Conservation (phyloP, 1,140 invertebrate genomes). For the Eurosta solidaginis region DNA sequence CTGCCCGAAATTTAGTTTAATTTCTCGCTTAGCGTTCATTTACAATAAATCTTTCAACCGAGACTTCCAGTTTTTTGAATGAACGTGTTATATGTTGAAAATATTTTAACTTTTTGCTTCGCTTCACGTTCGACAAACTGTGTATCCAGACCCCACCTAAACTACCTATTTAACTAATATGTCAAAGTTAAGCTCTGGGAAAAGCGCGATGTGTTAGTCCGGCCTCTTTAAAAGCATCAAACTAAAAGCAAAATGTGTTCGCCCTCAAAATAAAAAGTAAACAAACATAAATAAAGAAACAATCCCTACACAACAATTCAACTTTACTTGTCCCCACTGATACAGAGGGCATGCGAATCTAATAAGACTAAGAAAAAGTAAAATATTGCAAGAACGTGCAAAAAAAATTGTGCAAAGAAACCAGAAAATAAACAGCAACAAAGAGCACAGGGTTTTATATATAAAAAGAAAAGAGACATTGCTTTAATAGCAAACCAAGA, state of each 20-base stretch:
- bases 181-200: too few relatives aligned
- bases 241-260: not conserved
- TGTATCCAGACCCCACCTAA: too few relatives aligned
- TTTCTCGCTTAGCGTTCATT: not conserved
- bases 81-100: too few relatives aligned
- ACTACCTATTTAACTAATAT: too few relatives aligned
- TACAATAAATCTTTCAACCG: too few relatives aligned
- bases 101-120: too few relatives aligned
- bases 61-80: too few relatives aligned
- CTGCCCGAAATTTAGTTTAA: not conserved
- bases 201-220: too few relatives aligned
- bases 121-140: too few relatives aligned
- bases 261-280: not conserved
- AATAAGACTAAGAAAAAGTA: not conserved
- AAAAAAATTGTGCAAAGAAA: not conserved
- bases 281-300: not conserved
- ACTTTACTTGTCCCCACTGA: slow-evolving; percentile 1
- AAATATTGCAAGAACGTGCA: slow-evolving; percentile 5
- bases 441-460: not conserved
- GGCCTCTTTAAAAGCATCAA: not conserved
- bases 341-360: not conserved
- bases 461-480: too few relatives aligned
- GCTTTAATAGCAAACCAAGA: too few relatives aligned
- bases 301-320: slow-evolving; percentile 10
- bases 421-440: not conserved